These are phyloP conservation scores for Lycocorax pyrrhopterus DNA, from an alignment of 2,113 vertebrate genomes.

Conservation along the genomic window DNA sequence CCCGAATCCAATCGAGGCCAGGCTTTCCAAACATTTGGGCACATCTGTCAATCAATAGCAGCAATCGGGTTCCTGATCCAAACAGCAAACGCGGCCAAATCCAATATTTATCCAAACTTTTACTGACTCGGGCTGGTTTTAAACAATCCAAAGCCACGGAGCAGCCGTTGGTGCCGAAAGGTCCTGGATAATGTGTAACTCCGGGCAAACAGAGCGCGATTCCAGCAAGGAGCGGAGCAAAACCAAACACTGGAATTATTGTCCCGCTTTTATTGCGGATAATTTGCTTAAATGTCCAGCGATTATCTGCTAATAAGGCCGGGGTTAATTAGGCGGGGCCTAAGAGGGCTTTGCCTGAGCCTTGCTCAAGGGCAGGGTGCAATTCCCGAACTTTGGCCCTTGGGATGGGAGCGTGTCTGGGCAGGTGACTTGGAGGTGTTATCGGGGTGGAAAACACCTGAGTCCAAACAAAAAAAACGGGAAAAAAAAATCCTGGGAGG, in stretches of 20 bases:
- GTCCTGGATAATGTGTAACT: constrained; percentile 49
- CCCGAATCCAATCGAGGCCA: constrained; percentile 76
- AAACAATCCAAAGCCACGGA: constrained; percentile 52
- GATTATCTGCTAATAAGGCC: constrained; percentile 48
- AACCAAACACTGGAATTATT: constrained; percentile 48
- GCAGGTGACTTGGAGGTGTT: not conserved
- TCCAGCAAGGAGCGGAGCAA: constrained; percentile 49
- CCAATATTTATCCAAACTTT: constrained; percentile 83
- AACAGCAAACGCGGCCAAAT: constrained; percentile 77
- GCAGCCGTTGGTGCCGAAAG: constrained; percentile 16
- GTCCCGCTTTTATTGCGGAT: constrained; percentile 45
- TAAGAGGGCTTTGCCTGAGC: not conserved
- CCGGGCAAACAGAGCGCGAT: constrained; percentile 40
- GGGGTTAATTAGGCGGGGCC: constrained; percentile 29
- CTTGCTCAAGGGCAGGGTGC: not conserved
- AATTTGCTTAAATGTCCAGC: constrained; percentile 59
- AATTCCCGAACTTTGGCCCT: constrained; percentile 26
- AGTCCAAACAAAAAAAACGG: not conserved
- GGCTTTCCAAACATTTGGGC: constrained; percentile 77
- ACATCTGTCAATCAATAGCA: constrained; percentile 78
- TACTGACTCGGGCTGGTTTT: constrained; percentile 66
- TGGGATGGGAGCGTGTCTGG: not conserved
- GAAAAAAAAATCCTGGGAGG: not conserved
- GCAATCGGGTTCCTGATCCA: constrained; percentile 80
- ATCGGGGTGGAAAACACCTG: not conserved